phyloP scores from a whole-genome alignment of 23 tunicate species.

The Styela plicata region DNA sequence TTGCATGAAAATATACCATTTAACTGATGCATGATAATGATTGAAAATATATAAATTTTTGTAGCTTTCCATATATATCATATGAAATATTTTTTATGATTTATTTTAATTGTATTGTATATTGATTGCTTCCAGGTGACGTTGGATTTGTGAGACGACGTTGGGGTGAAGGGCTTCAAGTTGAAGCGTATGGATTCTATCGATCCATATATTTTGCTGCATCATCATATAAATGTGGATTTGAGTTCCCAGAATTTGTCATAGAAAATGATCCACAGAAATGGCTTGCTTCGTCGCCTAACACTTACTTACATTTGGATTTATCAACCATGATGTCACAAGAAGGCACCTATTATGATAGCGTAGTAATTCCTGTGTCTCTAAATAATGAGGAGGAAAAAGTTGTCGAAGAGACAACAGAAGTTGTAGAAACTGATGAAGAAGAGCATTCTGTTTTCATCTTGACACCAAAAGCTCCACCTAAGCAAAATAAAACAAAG shows the following conservation, averaged over 20 bases:
- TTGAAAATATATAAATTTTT: too few relatives aligned
- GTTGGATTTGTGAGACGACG: slow-evolving; percentile 34
- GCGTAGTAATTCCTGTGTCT: slow-evolving; percentile 8
- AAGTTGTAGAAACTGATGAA: neutral
- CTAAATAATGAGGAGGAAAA: neutral
- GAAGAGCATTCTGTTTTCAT: neutral
- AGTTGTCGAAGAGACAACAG: neutral
- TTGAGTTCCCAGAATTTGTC: slow-evolving; percentile 52
- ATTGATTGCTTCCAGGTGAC: slow-evolving; percentile 49
- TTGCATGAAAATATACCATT: neutral
- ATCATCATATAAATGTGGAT: slow-evolving; percentile 49
- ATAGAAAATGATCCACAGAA: slow-evolving; percentile 57
- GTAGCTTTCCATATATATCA: too few relatives aligned
- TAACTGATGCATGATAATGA: neutral
- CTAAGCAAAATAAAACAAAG: neutral
- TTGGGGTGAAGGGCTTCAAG: slow-evolving; percentile 54
- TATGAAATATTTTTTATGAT: too few relatives aligned
- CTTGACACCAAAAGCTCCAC: neutral
- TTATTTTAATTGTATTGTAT: too few relatives aligned
- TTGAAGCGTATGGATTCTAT: slow-evolving; percentile 33
- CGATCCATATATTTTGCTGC: slow-evolving; percentile 42
- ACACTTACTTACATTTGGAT: slow-evolving; percentile 10
- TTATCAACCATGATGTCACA: neutral
- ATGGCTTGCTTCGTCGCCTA: neutral
- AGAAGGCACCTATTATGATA: neutral